Evolutionary conservation across 2,797 vertebrate species (phyloP).

Genomic region (Brachyrhaphis roseni): DNA sequence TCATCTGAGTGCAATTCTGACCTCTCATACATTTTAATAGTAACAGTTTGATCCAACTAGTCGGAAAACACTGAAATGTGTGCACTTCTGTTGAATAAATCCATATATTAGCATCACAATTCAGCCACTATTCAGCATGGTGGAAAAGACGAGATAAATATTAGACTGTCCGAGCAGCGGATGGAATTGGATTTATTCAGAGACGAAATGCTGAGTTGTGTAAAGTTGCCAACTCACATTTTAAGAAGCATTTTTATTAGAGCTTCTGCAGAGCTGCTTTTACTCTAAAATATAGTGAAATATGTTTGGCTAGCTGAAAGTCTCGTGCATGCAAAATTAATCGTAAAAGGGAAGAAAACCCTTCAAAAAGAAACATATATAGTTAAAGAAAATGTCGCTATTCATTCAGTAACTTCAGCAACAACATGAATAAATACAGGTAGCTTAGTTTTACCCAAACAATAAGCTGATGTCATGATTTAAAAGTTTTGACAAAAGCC

Average conservation of each 20-base stretch:
- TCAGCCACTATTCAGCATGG: conserved; percentile 58
- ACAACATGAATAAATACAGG: background rate
- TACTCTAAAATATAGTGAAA: conserved; percentile 25
- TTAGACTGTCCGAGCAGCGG: conserved; percentile 53
- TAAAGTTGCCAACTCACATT: conserved; percentile 22
- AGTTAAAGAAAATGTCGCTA: conserved; percentile 5
- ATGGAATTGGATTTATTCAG: conserved; percentile 44
- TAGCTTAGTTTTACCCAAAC: background rate
- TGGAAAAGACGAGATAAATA: conserved; percentile 72
- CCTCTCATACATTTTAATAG: conserved; percentile 77
- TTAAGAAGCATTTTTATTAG: conserved; percentile 10
- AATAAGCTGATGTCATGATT: background rate
- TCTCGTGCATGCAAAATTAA: conserved; percentile 25
- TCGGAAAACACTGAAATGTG: conserved; percentile 56
- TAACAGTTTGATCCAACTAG: conserved; percentile 57
- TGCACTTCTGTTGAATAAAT: conserved; percentile 67
- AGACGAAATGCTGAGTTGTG: conserved; percentile 31
- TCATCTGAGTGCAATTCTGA: conserved; percentile 33
- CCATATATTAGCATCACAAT: conserved; percentile 70
- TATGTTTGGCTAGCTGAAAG: conserved; percentile 11
- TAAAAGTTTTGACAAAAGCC: background rate
- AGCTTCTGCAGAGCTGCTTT: conserved; percentile 12
- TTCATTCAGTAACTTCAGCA: background rate
- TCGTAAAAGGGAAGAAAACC: background rate
- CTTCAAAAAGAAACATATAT: conserved; percentile 15